Percentiles rank a stretch among this genome's conserved stretches.
Conservation (phyloP, 2,113 vertebrate species). For the Myotis yumanensis region DNA sequence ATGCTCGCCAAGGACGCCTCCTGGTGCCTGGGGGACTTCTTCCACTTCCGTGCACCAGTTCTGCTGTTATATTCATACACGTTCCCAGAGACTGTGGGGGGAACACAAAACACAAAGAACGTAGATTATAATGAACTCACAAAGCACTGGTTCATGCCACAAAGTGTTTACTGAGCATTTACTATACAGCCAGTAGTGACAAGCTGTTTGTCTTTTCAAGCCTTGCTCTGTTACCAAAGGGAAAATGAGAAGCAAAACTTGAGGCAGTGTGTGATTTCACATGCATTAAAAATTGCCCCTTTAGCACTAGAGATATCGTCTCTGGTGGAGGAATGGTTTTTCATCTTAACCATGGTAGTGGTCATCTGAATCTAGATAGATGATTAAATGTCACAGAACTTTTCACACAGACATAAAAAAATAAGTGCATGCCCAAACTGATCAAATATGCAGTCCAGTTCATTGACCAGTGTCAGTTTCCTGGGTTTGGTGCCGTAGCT, state of each 20-base stretch:
- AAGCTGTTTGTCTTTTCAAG: background rate
- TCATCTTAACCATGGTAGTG: background rate
- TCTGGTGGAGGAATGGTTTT: background rate
- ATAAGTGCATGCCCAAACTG: background rate
- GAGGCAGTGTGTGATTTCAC: background rate
- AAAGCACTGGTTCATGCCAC: background rate
- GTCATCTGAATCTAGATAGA: background rate
- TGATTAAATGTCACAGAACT: background rate
- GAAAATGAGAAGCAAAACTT: background rate
- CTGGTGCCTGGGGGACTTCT: background rate
- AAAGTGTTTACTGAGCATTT: background rate
- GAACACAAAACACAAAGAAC: background rate
- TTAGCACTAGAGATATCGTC: background rate
- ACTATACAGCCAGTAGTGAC: background rate
- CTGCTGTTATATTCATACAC: conserved; percentile 60
- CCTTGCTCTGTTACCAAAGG: background rate
- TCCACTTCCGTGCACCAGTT: conserved; percentile 62
- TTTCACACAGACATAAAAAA: background rate
- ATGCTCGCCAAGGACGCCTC: background rate
- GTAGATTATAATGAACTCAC: background rate
- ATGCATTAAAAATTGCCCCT: background rate
- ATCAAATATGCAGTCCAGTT: background rate
- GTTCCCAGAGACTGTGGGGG: conserved; percentile 54
- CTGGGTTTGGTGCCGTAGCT: background rate
- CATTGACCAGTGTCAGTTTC: background rate